Percentiles rank a stretch among this genome's conserved stretches.
phyloP scores from a whole-genome alignment of 2,797 vertebrate species.

The Takifugu ocellatus region DNA sequence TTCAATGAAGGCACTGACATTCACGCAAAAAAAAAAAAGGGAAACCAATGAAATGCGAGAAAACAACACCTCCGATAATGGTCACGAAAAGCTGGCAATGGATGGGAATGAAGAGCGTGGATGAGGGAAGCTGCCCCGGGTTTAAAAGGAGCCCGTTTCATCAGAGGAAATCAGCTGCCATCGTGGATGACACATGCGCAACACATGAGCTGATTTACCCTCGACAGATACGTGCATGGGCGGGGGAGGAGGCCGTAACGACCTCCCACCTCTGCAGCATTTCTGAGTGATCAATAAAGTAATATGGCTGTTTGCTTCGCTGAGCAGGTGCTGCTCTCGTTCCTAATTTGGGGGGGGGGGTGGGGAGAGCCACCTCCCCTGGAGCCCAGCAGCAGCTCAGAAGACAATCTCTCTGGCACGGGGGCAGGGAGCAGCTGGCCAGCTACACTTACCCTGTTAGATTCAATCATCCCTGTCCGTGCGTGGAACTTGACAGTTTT shows the following conservation, averaged over 20 bases:
- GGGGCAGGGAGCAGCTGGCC: conserved; percentile 49
- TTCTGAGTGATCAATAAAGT: conserved; percentile 59
- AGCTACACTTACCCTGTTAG: conserved; percentile 91
- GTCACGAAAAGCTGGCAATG: conserved; percentile 60
- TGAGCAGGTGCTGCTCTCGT: conserved; percentile 59
- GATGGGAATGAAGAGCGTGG: conserved; percentile 62
- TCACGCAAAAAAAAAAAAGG: conserved; percentile 58
- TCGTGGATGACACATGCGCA: conserved; percentile 15
- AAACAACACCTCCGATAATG: conserved; percentile 54
- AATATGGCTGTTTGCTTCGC: conserved; percentile 56
- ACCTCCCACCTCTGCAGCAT: conserved; percentile 29
- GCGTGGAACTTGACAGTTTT: conserved; percentile 99
- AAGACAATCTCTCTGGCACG: conserved; percentile 43
- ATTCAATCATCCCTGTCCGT: conserved; percentile 97
- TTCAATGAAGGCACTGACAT: conserved; percentile 74
- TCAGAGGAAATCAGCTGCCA: conserved; percentile 13
- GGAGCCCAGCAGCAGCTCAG: conserved; percentile 61
- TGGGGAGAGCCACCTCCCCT: conserved; percentile 58
- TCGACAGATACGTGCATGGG: conserved; percentile 15
- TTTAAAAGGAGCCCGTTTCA: conserved; percentile 21
- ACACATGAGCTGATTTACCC: conserved; percentile 16
- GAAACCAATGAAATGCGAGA: conserved; percentile 55
- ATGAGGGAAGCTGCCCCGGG: conserved; percentile 29
- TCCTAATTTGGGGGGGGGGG: conserved; percentile 67
- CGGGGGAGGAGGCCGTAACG: conserved; percentile 29